phyloP scores from a whole-genome alignment of 1,140 invertebrate genomes.

The Drosophila jambulina region DNA sequence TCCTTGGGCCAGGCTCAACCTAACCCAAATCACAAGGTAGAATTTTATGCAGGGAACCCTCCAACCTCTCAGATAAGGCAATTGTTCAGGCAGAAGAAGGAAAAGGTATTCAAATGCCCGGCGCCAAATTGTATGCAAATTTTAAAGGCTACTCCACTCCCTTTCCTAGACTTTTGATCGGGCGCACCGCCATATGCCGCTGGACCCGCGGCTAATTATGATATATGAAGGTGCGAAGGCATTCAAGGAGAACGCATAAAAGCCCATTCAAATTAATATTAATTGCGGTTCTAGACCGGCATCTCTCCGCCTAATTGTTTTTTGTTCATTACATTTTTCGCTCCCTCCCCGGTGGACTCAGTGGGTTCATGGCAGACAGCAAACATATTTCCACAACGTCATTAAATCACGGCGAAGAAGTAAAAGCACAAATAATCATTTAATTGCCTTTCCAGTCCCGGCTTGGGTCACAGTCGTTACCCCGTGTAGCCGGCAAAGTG shows the following conservation, averaged over 20 bases:
- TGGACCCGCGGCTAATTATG: constrained; percentile 66
- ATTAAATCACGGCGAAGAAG: constrained; percentile 52
- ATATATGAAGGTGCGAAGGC: constrained; percentile 61
- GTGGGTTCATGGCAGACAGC: constrained; percentile 27
- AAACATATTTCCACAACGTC: constrained; percentile 66
- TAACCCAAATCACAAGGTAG: constrained; percentile 51
- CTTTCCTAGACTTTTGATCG: constrained; percentile 5
- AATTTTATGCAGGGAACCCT: constrained; percentile 63
- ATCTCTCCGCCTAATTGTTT: constrained; percentile 71
- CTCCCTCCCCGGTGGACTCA: neutral
- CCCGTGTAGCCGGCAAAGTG: constrained; percentile 54
- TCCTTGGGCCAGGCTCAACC: constrained; percentile 1
- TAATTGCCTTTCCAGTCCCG: constrained; percentile 57
- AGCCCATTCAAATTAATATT: constrained; percentile 76
- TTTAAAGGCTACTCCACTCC: constrained; percentile 23
- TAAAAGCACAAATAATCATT: constrained; percentile 74
- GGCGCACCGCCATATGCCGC: constrained; percentile 8
- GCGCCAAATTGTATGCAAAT: constrained; percentile 65
- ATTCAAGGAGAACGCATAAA: constrained; percentile 57
- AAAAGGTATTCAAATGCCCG: constrained; percentile 12
- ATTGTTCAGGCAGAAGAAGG: constrained; percentile 23
- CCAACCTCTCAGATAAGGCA: constrained; percentile 25
- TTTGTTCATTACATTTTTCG: constrained; percentile 57
- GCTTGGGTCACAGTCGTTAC: constrained; percentile 39
- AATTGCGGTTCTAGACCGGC: constrained; percentile 61